Percentiles rank a stretch among this genome's conserved stretches.
These are phyloP conservation scores for Drosophila arizonae DNA, from an alignment of 1,140 invertebrate species.

Conservation along the genomic window DNA sequence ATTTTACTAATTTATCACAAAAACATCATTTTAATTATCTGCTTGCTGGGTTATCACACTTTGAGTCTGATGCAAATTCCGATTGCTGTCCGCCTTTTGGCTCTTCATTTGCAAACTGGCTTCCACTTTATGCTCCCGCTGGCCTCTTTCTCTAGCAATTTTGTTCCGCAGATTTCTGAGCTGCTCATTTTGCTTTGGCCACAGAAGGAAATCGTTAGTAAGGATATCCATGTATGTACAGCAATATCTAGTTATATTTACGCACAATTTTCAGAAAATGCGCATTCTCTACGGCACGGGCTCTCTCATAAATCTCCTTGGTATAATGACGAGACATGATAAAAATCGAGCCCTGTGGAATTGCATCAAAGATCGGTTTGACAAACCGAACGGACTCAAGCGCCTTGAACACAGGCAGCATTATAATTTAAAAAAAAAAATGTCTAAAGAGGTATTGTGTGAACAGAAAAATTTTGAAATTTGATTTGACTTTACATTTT, in stretches of 20 bases:
- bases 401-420: background rate
- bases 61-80: no score
- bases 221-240: background rate
- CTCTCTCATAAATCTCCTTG: conserved; percentile 10
- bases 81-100: background rate
- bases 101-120: background rate
- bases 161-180: background rate
- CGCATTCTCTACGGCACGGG: conserved; percentile 19
- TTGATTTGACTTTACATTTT: no score
- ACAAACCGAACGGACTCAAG: background rate
- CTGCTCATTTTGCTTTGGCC: conserved; percentile 6
- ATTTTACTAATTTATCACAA: background rate
- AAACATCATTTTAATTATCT: background rate
- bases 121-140: background rate
- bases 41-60: conserved; percentile 3
- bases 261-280: conserved; percentile 35
- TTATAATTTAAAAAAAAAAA: background rate
- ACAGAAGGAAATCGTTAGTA: no score
- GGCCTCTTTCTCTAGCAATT: background rate
- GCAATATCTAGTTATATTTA: background rate
- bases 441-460: background rate
- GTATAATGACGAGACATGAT: background rate
- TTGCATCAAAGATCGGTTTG: background rate
- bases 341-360: background rate
- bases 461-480: background rate